Conservation (phyloP, 2,888 invertebrate species). For the Ornithoptera alexandrae region DNA sequence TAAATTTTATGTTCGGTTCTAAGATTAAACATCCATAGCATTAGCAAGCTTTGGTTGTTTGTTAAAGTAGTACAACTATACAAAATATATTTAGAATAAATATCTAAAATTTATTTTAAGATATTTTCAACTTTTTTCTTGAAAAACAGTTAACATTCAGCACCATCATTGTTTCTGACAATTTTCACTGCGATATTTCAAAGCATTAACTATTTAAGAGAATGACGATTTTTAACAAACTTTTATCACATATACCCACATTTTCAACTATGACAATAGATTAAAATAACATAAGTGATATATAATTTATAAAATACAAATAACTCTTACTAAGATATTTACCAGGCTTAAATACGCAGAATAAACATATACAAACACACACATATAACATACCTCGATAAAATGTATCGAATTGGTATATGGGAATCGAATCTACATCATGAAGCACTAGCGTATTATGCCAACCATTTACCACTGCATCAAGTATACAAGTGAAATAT, state of each 20-base stretch:
- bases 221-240: no score
- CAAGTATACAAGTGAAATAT: background rate
- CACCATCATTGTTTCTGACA: background rate
- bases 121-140: background rate
- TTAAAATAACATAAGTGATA: no score
- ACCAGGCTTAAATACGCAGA: no score
- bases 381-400: no score
- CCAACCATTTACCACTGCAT: background rate
- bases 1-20: conserved; percentile 1
- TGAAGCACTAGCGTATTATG: background rate
- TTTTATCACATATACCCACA: no score
- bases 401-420: background rate
- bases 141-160: background rate
- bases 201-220: no score
- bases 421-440: background rate
- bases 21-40: background rate
- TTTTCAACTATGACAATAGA: no score
- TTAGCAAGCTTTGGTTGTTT: background rate
- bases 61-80: background rate
- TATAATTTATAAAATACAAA: no score
- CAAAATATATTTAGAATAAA: background rate
- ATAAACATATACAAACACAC: no score
- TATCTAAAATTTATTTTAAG: background rate
- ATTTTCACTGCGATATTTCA: background rate
- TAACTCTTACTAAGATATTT: no score